Evolutionary conservation across 1,140 invertebrate genomes (phyloP), one percentile per base, ranked within the genome.

Genomic region (Triops cancriformis): DNA sequence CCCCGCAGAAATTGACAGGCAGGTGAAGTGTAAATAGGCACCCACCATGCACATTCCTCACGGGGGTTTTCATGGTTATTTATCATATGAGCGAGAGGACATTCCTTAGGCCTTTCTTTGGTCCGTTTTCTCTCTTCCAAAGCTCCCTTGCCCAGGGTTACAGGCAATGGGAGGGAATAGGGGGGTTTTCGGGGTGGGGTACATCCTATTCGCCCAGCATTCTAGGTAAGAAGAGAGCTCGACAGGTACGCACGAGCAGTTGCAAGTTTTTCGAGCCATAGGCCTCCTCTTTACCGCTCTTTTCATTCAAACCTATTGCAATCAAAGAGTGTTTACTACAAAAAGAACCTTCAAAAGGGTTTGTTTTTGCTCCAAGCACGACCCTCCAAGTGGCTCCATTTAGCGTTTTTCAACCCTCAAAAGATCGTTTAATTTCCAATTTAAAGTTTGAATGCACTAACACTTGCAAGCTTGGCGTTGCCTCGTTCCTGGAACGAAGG

Each of bases 31-130:
- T 64, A 64, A 64, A 64, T 18, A 64, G 51, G 51, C 7, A 64
- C 51, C 51, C 51, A 18, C 51, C 14, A 23, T 64, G 51, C 51
- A 64, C 51, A 64, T 64, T 64, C 51, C 51, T 64, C 51, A 64
- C 51, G n/a, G 51, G n/a, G 51, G 51, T 64, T 64, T 64, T 64
- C 51, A 64, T 64, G 51, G 51, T 23, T 64, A 64, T 23, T 64
- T 64, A 64, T 64, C 51, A 64, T 64, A 64, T 64, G 51, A 64
- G 51, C 51, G 51, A 64, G 51, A n/a, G 51, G 51, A 64, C 51
- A 64, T 64, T 64, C 51, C 51, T 64, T 64, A 23, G n/a, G 51
- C 51, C 51, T 64, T 14, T 23, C 23, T 23, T n/a, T 64, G 14
- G 14, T 64, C 51, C 23, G 18, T 64, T 23, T 23, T 64, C 51